Evolutionary conservation across 2,888 invertebrate genomes (phyloP), one percentile per base, ranked within the genome.

Genomic region (Tetragonula carbonaria): DNA sequence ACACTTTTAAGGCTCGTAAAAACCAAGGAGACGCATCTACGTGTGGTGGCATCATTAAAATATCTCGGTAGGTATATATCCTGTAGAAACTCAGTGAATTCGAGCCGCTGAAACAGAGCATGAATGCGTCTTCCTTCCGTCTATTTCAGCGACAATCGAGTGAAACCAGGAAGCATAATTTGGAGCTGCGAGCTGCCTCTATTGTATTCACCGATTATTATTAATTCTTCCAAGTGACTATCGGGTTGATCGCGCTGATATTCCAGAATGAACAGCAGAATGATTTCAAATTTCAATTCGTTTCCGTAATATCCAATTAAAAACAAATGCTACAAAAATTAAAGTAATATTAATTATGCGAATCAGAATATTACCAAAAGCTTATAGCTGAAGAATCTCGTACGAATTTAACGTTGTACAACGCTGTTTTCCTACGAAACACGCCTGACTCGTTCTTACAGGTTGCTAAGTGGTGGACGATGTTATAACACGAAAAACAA

Each of bases 1-100:
- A 71, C 23, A 81, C 38, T 79, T 78, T 72, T 57, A 38, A 80
- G 74, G 38, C 21, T 51, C 38, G 16, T 66, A 51, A 65, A 71
- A 76, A 59, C 33, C 62, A 70, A 67, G 45, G 62, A 57, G 74
- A n/a, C 16, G 55, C 62, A 71, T 81, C 74, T 73, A 80, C 65
- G 63, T 78, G 78, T 63, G 62, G 38, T 45, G 67, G 62, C 68
- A 78, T 72, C 82, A 88, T 90, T 90, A 90, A 90, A 91, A 88
- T 89, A 90, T 88, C 89, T 88, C 86, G 70, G 67, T 80, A 81
- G 79, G 85, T 88, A 87, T 88, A 87, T 91, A 93, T 93, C 93
- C 93, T 93, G 93, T 93, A 93, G 93, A 93, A 93, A 94, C 93
- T 93, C 92, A 89, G 90, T 90, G 89, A 88, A 88, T 87, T 84